phyloP scores from a whole-genome alignment of 2,113 vertebrate genomes.

The Microcebus murinus region DNA sequence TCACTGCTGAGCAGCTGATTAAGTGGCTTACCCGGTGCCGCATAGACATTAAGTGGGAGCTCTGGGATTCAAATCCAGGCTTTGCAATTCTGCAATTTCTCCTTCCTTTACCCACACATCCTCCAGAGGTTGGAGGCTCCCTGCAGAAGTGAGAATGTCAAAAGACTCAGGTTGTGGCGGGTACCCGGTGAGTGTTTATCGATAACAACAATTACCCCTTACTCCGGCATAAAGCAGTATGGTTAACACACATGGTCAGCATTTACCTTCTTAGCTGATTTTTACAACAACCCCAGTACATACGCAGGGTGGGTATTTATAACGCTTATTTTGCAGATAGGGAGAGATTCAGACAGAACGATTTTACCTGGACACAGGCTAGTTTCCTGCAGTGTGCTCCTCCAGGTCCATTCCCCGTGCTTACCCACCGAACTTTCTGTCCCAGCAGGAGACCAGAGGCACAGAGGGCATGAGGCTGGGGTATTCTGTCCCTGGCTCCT shows the following conservation, averaged over 20 bases:
- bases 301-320: rapidly evolving
- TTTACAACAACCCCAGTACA: neutral
- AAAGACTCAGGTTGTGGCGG: neutral
- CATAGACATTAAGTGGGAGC: neutral
- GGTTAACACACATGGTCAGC: rapidly evolving
- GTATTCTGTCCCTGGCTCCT: neutral
- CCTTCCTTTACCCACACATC: neutral
- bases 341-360: neutral
- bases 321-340: neutral
- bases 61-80: neutral
- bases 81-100: neutral
- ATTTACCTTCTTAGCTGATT: neutral
- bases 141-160: neutral
- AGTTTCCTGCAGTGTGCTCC: neutral
- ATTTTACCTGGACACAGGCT: neutral
- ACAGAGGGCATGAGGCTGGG: neutral
- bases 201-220: neutral
- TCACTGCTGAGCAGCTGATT: neutral
- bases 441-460: neutral
- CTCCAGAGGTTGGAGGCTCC: neutral
- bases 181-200: neutral
- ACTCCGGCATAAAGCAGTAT: neutral
- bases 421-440: neutral
- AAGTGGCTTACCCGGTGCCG: neutral
- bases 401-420: neutral